Percentiles rank a stretch among this genome's conserved stretches.
These are phyloP conservation scores for Tetragonula carbonaria DNA, from an alignment of 2,888 invertebrate genomes.

Conservation along the genomic window DNA sequence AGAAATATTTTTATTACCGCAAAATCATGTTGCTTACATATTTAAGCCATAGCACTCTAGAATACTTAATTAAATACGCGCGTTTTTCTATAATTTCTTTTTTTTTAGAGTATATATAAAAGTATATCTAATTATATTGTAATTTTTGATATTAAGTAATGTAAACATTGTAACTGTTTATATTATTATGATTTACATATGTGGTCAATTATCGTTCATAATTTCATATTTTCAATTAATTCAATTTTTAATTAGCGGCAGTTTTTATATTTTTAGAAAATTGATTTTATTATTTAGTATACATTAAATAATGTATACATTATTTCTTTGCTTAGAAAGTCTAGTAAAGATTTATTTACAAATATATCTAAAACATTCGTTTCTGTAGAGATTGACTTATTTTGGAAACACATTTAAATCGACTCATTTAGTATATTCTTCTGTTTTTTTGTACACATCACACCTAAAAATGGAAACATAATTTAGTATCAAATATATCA, in stretches of 20 bases:
- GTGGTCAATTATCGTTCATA: slow-evolving; percentile 12
- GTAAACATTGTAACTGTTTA: slow-evolving; percentile 16
- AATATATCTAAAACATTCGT: slow-evolving; percentile 28
- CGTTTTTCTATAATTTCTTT: slow-evolving; percentile 4
- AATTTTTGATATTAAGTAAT: background rate
- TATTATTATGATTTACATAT: slow-evolving; percentile 11
- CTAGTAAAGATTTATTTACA: slow-evolving; percentile 25
- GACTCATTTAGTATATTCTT: slow-evolving; percentile 50
- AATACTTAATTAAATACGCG: slow-evolving; percentile 12
- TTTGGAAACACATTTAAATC: slow-evolving; percentile 28
- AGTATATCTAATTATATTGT: slow-evolving; percentile 2
- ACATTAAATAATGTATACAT: slow-evolving; percentile 21
- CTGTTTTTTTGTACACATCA: slow-evolving; percentile 33
- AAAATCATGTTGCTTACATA: slow-evolving; percentile 15
- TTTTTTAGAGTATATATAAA: background rate
- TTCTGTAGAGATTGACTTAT: slow-evolving; percentile 18
- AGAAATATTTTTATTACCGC: slow-evolving; percentile 24
- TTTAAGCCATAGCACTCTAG: slow-evolving; percentile 2
- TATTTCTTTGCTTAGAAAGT: background rate
- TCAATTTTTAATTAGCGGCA: background rate
- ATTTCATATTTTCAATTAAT: slow-evolving; percentile 29
- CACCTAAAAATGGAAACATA: slow-evolving; percentile 43
- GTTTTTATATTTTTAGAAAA: slow-evolving; percentile 24
- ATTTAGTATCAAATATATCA: background rate
- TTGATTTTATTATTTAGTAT: slow-evolving; percentile 13